phyloP scores from a whole-genome alignment of 2,888 invertebrate genomes.

The Xanthostigma xanthostigma region DNA sequence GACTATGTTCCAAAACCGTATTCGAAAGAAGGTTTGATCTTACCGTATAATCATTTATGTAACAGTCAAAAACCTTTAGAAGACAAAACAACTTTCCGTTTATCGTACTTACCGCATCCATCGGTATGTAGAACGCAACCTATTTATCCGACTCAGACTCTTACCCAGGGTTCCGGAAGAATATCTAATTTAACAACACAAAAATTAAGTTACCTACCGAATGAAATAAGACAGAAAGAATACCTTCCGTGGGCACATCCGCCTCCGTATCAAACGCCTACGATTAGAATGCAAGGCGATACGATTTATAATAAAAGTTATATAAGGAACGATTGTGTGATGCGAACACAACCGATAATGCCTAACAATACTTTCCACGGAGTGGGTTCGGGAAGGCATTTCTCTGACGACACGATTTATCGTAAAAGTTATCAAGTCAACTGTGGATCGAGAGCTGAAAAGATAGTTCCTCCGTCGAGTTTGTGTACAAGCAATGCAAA shows the following conservation, averaged over 20 bases:
- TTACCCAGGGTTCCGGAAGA: conserved; percentile 19
- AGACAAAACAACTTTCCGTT: conserved; percentile 38
- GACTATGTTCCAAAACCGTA: conserved; percentile 52
- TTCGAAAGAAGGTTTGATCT: conserved; percentile 29
- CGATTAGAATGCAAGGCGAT: conserved; percentile 38
- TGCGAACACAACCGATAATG: conserved; percentile 21
- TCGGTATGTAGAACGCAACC: conserved; percentile 22
- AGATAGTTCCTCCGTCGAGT: conserved; percentile 26
- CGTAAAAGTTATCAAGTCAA: conserved; percentile 45
- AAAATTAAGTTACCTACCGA: conserved; percentile 33
- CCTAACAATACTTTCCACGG: conserved; percentile 15
- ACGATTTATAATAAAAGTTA: conserved; percentile 54
- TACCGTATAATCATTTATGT: conserved; percentile 22
- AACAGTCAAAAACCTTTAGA: conserved; percentile 28
- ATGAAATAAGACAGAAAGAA: conserved; percentile 24
- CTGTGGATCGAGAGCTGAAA: conserved; percentile 23
- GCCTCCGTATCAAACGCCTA: conserved; percentile 37
- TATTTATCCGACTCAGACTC: conserved; percentile 20
- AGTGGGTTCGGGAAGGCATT: not conserved
- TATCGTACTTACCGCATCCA: conserved; percentile 35
- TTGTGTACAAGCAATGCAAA: conserved; percentile 29
- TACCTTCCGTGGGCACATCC: conserved; percentile 30
- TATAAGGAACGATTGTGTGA: not conserved
- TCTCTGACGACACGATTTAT: conserved; percentile 40
- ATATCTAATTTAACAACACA: conserved; percentile 12